A percentile compares a stretch with the other conserved stretches of the same genome.
Evolutionary conservation across 2,797 vertebrate species (phyloP).

Genomic region (Cossypha caffra): DNA sequence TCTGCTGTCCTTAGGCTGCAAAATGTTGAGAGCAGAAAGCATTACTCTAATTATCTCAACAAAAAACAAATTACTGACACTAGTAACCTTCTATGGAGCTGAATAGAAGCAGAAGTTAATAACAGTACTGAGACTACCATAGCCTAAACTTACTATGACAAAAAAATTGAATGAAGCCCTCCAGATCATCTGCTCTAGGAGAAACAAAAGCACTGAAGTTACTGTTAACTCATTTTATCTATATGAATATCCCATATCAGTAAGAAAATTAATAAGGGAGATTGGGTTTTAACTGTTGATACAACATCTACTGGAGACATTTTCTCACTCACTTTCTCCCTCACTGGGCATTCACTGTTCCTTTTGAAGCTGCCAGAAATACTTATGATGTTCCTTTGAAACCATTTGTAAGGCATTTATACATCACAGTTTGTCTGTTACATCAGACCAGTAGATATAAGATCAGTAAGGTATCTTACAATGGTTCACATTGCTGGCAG

Average conservation of each 20-base stretch:
- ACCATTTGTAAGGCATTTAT: not conserved
- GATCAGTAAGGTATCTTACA: not conserved
- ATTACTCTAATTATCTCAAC: not conserved
- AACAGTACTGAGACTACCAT: not conserved
- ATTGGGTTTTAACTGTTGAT: not conserved
- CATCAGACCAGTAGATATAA: not conserved
- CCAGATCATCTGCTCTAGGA: not conserved
- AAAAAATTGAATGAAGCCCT: not conserved
- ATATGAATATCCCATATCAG: not conserved
- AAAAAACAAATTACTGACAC: not conserved
- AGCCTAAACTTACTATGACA: not conserved
- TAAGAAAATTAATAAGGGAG: not conserved
- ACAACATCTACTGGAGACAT: not conserved
- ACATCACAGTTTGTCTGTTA: not conserved
- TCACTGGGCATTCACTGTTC: not conserved
- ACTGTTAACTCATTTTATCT: not conserved
- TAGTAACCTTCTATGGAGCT: not conserved
- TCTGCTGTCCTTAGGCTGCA: not conserved
- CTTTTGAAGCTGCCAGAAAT: not conserved
- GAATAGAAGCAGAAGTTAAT: not conserved
- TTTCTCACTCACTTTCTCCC: not conserved
- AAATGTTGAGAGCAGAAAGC: not conserved
- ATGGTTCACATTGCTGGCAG: not conserved
- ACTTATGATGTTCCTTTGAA: not conserved
- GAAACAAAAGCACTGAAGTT: not conserved